Evolutionary conservation across 2,113 vertebrate species (phyloP).

Genomic region (Himantopus leucocephalus): DNA sequence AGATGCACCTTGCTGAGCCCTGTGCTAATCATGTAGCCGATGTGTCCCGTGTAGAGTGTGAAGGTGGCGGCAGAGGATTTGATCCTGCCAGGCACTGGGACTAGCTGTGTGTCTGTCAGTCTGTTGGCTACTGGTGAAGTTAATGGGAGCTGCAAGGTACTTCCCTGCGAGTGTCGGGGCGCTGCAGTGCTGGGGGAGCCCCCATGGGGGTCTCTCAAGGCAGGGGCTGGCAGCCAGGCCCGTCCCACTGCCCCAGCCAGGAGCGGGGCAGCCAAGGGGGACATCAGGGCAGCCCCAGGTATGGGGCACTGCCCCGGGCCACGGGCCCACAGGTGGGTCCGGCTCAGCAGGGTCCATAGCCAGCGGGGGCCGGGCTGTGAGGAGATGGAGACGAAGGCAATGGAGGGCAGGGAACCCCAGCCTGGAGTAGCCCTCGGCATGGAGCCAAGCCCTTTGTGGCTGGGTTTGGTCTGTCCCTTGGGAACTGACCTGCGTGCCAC

Average conservation of each 20-base stretch:
- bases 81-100: not conserved
- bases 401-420: rapidly evolving
- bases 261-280: not conserved
- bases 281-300: not conserved
- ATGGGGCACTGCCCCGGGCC: not conserved
- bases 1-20: not conserved
- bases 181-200: rapidly evolving
- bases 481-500: not conserved
- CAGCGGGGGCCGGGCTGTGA: rapidly evolving
- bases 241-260: rapidly evolving
- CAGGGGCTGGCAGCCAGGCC: not conserved
- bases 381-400: rapidly evolving
- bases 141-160: not conserved
- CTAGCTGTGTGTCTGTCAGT: not conserved
- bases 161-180: not conserved
- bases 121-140: not conserved
- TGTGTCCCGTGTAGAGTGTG: not conserved
- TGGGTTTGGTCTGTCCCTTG: not conserved
- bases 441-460: not conserved
- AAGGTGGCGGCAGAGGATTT: not conserved
- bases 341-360: too few relatives aligned
- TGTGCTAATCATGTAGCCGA: not conserved
- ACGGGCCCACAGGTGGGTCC: rapidly evolving
- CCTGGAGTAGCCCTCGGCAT: rapidly evolving
- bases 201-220: not conserved